Percentiles rank a stretch among this genome's conserved stretches.
These are phyloP conservation scores for Listronotus bonariensis DNA, from an alignment of 1,140 invertebrate genomes.

Conservation along the genomic window DNA sequence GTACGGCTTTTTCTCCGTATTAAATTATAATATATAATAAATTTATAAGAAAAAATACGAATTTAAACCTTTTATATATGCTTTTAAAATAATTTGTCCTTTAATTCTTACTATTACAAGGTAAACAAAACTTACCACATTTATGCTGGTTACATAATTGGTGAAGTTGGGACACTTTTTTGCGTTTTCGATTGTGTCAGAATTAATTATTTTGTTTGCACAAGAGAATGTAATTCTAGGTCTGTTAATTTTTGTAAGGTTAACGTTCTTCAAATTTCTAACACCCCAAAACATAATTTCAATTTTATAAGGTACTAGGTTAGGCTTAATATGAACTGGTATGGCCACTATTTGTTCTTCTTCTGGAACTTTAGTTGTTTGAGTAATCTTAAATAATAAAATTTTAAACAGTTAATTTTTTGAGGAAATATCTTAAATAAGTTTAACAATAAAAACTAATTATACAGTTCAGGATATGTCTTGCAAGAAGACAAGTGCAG, in stretches of 20 bases:
- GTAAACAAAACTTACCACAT: slow-evolving; percentile 54
- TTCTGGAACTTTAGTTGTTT: slow-evolving; percentile 5
- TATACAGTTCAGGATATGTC: no score
- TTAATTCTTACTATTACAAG: no score
- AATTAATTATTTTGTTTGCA: slow-evolving; percentile 59
- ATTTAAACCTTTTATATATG: no score
- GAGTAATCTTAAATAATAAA: slow-evolving; percentile 14
- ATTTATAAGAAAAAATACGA: no score
- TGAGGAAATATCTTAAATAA: no score
- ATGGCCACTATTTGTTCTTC: slow-evolving; percentile 48
- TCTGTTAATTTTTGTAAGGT: slow-evolving; percentile 56
- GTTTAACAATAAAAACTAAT: no score
- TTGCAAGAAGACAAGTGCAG: no score
- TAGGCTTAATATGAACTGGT: slow-evolving; percentile 60
- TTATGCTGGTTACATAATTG: slow-evolving; percentile 56
- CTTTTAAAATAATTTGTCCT: no score
- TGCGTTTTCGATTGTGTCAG: slow-evolving; percentile 60
- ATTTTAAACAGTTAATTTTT: no score
- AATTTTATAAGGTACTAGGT: slow-evolving; percentile 53
- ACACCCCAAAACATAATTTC: slow-evolving; percentile 70
- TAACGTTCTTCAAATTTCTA: slow-evolving; percentile 60
- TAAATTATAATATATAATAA: no score
- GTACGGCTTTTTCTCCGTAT: no score
- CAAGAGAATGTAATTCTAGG: slow-evolving; percentile 64
- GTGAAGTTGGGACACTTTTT: slow-evolving; percentile 58